These are phyloP conservation scores for Metridium senile DNA, from an alignment of 92 coral and sea anemone species.

Conservation along the genomic window DNA sequence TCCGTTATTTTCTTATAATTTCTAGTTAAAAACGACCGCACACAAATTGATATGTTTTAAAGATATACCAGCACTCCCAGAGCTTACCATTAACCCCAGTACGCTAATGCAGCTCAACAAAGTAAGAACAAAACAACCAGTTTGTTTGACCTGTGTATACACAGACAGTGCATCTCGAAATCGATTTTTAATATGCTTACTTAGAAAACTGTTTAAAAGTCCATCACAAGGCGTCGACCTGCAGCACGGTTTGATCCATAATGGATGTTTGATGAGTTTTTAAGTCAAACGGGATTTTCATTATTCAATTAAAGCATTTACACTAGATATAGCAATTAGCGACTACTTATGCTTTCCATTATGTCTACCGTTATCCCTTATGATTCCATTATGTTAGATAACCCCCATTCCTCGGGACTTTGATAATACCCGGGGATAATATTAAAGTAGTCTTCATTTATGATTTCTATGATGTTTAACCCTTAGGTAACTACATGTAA, in stretches of 20 bases:
- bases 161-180: no score
- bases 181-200: not conserved
- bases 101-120: no score
- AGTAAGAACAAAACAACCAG: no score
- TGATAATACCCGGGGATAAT: no score
- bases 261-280: constrained; percentile 1
- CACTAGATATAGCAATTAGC: not conserved
- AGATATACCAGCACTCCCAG: not conserved
- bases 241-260: not conserved
- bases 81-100: no score
- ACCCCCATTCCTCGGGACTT: no score
- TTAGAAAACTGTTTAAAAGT: not conserved
- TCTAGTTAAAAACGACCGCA: not conserved
- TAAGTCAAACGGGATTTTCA: not conserved
- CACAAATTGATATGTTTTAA: not conserved
- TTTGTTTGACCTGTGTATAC: no score
- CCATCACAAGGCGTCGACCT: not conserved
- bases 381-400: not conserved
- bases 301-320: not conserved
- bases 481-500: not conserved
- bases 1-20: not conserved
- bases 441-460: no score
- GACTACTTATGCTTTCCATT: not conserved
- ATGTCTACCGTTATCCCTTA: not conserved
- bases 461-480: not conserved